Evolutionary conservation across 2,888 invertebrate species (phyloP), one percentile per base, ranked within the genome.

Genomic region (Cyclophora punctaria): DNA sequence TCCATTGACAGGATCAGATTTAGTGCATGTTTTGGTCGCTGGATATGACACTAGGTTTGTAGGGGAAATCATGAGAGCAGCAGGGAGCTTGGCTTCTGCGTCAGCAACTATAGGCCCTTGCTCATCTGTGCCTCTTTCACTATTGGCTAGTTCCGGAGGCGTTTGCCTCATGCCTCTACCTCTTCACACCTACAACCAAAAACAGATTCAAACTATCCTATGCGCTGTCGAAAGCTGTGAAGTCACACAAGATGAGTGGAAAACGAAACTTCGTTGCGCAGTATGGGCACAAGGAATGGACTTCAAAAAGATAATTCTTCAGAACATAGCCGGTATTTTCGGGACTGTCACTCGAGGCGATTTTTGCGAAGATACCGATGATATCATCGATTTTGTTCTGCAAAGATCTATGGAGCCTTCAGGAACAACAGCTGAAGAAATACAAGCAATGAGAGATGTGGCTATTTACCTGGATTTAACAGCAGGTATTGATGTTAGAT

Each of bases 261-360:
- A 66, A 53, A 60, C 67, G 2, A 75, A 75, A 60, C 54, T 88
- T 3, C 70, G 69, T 49, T 63, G 77, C 48, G 82, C 85, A 2
- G 70, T 88, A 43, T 88, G 88, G 88, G 82, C 83, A 0, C 83
- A 83, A 57, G 82, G 81, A 4, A 78, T 71, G 64, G 77, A 86
- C 56, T 78, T 80, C 5, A 86, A 84, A 58, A 87, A 82, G 63
- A 73, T 75, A 35, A 58, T 62, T 5, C 52, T 85, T 2, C 67
- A 66, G 47, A 83, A 88, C 44, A 67, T 85, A 3, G 79, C 80
- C 3, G 80, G 67, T 50, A 70, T 88, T 3, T 88, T 88, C 49
- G 83, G 83, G 3, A 74, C 73, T 5, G 68, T 81, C 33, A 80
- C 80, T 51, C 70, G 82, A 40, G 86, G 83, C 3, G 85, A 88